Evolutionary conservation across 2,797 vertebrate genomes (phyloP), one percentile per base, ranked within the genome.

Genomic region (Acestrorhynchus altus): DNA sequence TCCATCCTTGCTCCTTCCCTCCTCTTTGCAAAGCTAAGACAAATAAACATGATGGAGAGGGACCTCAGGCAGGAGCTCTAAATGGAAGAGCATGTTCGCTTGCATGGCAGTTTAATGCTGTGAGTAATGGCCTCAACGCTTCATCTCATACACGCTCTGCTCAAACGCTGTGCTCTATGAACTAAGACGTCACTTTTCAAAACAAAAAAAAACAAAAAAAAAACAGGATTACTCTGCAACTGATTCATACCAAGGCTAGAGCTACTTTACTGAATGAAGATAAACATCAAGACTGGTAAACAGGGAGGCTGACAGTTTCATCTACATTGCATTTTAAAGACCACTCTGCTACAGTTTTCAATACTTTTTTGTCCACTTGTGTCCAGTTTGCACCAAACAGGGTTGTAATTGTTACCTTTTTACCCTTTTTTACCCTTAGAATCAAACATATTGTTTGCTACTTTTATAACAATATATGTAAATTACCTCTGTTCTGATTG

Each of bases 11-110:
- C 18, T 52, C 47, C 65, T 10, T 66, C 22, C 54, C 6, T n/a
- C 28, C n/a, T n/a, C 52, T 44, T 46, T 72, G 22, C 44, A 81
- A 52, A 81, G 47, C 52, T n/a, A 59, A 35, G 57, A 66, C 72
- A 85, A 83, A 82, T 74, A 83, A 80, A 85, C 63, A 64, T 18
- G 13, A 57, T 44, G 26, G 65, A 47, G 66, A 68, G 46, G n/a
- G 80, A 64, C 22, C 46, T 54, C 57, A 59, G 44, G 44, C 28
- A n/a, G 9, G 18, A 59, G 67, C 60, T 42, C 44, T 51, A 64
- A 49, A 74, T 64, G 57, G 57, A 73, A 20, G 22, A 20, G 57
- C 13, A 18, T 49, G 46, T 18, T 22, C 46, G 5, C 42, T 39
- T 64, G 40, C 22, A 39, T 61, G 59, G 46, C 60, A 63, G 39